Evolutionary conservation across 2,113 vertebrate species (phyloP), one percentile per base, ranked within the genome.

Genomic region (Varanus salvator): DNA sequence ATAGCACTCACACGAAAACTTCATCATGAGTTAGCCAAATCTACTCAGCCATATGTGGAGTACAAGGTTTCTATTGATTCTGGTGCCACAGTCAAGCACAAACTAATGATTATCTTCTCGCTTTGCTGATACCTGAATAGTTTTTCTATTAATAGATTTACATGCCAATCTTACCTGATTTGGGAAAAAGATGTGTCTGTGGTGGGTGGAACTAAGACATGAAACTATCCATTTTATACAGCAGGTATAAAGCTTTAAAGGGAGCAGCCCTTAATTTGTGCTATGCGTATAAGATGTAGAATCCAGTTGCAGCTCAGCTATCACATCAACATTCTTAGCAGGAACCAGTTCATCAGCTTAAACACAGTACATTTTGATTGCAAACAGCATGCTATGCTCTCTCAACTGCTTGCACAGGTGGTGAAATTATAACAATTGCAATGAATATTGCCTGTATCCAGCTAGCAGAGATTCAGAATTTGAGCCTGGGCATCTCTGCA

Each of bases 391-490:
- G 1, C 91, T 90, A 92, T 86, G 89, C 91, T 93, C 95, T 85
- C 87, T 93, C 94, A 50, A 0, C 94, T 94, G 91, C 91, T 94
- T 93, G 89, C 94, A 94, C 94, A 96, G 92, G 94, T 94, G 94
- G 89, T 95, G 92, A 90, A 94, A 96, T 92, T 95, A 94, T 93
- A 94, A 96, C 93, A 94, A 93, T 95, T 95, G 94, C 90, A 91
- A 91, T 94, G 90, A 93, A 93, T 92, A 89, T 91, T 90, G 93
- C 92, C 93, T 94, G 90, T 93, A 91, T 93, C 77, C 91, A 93
- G 92, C 93, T 91, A 93, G 92, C 91, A 76, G 80, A 69, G 95
- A 90, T 80, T 71, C 77, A 21, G 31, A 91, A 88, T 0, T 93
- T 91, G 87, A 92, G 94, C 85, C 89, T 0, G 8, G 93, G 94